Evolutionary conservation across 1,140 invertebrate genomes (phyloP), one percentile per base, ranked within the genome.

Genomic region (Zaprionus taronus): DNA sequence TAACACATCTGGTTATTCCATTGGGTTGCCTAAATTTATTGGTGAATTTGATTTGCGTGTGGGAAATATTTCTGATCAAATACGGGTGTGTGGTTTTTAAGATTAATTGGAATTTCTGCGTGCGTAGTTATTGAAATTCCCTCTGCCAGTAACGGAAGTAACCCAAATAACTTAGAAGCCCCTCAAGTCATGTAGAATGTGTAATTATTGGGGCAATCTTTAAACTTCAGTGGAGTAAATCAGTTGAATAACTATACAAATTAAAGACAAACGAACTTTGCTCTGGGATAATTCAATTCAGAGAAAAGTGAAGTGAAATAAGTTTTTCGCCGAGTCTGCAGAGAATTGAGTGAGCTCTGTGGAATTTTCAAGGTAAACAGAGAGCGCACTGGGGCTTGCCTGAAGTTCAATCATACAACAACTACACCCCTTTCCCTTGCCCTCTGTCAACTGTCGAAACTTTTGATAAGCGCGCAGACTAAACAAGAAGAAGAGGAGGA

Each of bases 381-480:
- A 65, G 47, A 62, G 47, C 63, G 56, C 31, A 34, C 51, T 38
- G 36, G 5, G 14, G 1, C 36, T 38, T 38, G 36, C 12, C 15
- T 41, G 14, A 15, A 17, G n/a, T 47, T 17, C 6, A n/a, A 6
- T n/a, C 14, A 38, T 5, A 38, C 36, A 38, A 14, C 12, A 38
- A 38, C 6, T 17, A 15, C 41, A 6, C 41, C 41, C n/a, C 41
- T 47, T n/a, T 2, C 41, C 7, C 6, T n/a, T 4, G 2, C 7
- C 2, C n/a, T 17, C 41, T 47, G 41, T 47, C 41, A 47, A 17
- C 41, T 17, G 41, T 47, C 41, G 56, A 77, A 77, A 86, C 71
- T 77, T 83, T 81, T 84, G 83, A 81, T 84, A 81, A 84, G 72
- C 79, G 64, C 68, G 15, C 60, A 53, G 44, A 64, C 56, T 72